Conservation (phyloP, 2,888 invertebrate species). For the Oxystoma pomonae region DNA sequence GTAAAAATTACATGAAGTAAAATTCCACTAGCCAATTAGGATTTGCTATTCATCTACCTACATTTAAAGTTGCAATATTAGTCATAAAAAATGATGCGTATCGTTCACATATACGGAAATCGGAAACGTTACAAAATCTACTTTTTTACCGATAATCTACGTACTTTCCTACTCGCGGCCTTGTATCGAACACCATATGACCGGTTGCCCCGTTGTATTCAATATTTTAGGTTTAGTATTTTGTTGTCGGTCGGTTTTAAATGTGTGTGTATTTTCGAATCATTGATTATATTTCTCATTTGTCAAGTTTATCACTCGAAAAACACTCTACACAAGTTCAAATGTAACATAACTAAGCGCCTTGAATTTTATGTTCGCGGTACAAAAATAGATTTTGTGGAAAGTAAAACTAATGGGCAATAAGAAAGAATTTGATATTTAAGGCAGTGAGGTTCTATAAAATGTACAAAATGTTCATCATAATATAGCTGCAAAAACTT, state of each 20-base stretch:
- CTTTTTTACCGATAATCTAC: background rate
- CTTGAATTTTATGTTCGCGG: background rate
- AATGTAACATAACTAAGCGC: background rate
- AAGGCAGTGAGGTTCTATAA: too few species aligned
- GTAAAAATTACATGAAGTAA: too few species aligned
- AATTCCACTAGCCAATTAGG: too few species aligned
- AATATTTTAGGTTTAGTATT: background rate
- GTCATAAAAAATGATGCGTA: too few species aligned
- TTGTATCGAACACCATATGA: background rate
- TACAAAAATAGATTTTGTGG: background rate
- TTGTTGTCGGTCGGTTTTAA: background rate
- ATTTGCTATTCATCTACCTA: too few species aligned
- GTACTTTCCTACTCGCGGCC: background rate
- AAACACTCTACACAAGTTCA: background rate
- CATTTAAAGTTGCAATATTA: too few species aligned
- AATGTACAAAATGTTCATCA: too few species aligned
- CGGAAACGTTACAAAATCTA: background rate
- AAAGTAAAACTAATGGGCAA: background rate
- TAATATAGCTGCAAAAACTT: too few species aligned
- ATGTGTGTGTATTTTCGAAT: background rate
- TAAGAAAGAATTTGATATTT: background rate
- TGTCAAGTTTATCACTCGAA: background rate
- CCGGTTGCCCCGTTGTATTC: background rate
- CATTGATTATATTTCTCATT: background rate
- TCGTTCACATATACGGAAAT: too few species aligned